Percentiles rank a stretch among this genome's conserved stretches.
Conservation (phyloP, 2,888 invertebrate species). For the Argyresthia goedartella region DNA sequence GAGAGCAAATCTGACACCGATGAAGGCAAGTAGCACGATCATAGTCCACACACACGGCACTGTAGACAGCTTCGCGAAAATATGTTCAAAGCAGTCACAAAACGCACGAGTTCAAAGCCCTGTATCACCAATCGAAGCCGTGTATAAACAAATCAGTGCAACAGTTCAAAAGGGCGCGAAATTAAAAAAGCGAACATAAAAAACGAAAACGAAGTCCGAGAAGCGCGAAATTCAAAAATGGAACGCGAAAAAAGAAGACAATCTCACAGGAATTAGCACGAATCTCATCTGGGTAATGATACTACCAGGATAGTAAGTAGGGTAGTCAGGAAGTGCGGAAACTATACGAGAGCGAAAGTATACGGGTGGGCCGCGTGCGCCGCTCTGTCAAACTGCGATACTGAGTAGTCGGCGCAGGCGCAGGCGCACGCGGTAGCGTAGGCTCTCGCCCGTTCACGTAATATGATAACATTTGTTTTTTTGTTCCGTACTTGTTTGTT, state of each 20-base stretch:
- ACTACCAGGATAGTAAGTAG: background rate
- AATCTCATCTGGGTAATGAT: background rate
- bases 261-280: background rate
- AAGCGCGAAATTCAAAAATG: background rate
- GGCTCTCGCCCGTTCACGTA: conserved; percentile 45
- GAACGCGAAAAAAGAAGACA: background rate
- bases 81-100: background rate
- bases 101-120: background rate
- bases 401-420: conserved; percentile 41
- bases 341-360: conserved; percentile 55
- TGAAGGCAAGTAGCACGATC: conserved; percentile 61
- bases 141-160: background rate
- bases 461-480: conserved; percentile 19
- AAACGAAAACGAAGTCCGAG: background rate
- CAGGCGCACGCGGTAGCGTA: conserved; percentile 17
- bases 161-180: background rate
- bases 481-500: background rate
- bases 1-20: conserved; percentile 55
- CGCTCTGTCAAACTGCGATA: conserved; percentile 43
- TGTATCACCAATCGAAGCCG: background rate
- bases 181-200: background rate
- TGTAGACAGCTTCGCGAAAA: background rate
- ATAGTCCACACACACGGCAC: conserved; percentile 26
- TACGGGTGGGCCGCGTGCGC: conserved; percentile 41
- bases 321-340: background rate